phyloP scores from a whole-genome alignment of 2,113 vertebrate species.

The Apodemus sylvaticus region DNA sequence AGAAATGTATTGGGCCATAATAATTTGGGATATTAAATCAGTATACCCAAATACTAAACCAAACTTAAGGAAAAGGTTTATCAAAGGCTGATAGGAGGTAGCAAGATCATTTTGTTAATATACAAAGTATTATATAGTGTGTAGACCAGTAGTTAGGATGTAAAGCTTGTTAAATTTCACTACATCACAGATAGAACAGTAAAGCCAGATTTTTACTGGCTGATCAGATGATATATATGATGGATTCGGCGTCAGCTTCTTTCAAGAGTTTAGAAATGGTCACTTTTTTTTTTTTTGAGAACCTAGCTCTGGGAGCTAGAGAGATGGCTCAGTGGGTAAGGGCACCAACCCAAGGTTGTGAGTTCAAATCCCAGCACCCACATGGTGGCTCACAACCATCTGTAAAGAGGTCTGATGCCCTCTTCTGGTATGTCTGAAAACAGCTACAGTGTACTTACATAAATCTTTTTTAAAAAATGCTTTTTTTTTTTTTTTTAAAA shows the following conservation, averaged over 20 bases:
- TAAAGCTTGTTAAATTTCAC: neutral
- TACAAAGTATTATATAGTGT: neutral
- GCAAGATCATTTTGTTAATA: slow-evolving; percentile 29
- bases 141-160: neutral
- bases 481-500: neutral
- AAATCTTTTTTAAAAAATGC: no score
- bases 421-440: no score
- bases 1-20: slow-evolving; percentile 75
- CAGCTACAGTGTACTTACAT: no score
- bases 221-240: neutral
- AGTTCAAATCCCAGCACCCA: no score
- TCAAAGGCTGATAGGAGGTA: slow-evolving; percentile 67
- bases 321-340: no score
- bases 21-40: slow-evolving; percentile 77
- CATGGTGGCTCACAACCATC: no score
- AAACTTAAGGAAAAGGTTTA: slow-evolving; percentile 68
- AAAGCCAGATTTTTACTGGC: neutral
- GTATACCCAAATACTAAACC: slow-evolving; percentile 75
- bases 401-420: no score
- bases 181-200: neutral
- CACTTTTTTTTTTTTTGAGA: neutral
- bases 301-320: neutral
- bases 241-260: neutral
- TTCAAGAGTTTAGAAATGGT: slow-evolving; percentile 9
- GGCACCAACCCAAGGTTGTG: no score